Base-by-base conservation (phyloP, 2,888 invertebrate species). In the Tachystola acroxantha region DNA sequence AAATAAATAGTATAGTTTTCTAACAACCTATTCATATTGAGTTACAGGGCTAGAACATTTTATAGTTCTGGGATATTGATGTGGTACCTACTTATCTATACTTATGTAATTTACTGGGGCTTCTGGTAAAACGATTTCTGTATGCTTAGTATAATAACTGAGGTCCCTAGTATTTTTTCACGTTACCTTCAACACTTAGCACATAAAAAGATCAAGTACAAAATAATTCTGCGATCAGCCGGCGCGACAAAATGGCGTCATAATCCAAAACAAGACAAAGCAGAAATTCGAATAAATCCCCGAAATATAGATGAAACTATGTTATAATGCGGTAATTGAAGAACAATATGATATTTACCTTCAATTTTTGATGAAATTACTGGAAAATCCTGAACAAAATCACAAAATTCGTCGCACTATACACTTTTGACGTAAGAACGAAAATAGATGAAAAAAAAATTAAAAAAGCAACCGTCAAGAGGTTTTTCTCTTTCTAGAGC, bases 221-320 rank as follows among this genome's bases (percentile, higher is more conserved):
- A 38, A 74, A 65, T 73, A 76, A 71, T 71, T 75, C 68, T 56
- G 58, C 43, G 74, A 86, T 86, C 85, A 86, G 86, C 86, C 86
- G 86, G 86, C 84, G 82, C 81, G 67, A 86, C 86, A 86, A 86
- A 82, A 86, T 86, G 86, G 86, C 86, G 86, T 86, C 86, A 82
- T 73, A 64, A 69, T 67, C 67, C 68, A 67, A 77, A 76, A 81
- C 77, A 81, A 80, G 75, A 67, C 62, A 64, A 65, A 64, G 63
- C 54, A 55, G 56, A 62, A 59, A 62, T 12, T 7, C 2, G 25
- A 34, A 12, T 24, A 9, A 30, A 16, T 10, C 29, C 6, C n/a
- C 11, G 16, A 30, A 16, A 14, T 10, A n/a, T 14, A 30, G 11
- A 27, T 25, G 25, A 7, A 29, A 26, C 9, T 16, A 41, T 38